These are phyloP conservation scores for Tachysurus vachellii DNA, from an alignment of 2,113 vertebrate genomes.

Conservation along the genomic window DNA sequence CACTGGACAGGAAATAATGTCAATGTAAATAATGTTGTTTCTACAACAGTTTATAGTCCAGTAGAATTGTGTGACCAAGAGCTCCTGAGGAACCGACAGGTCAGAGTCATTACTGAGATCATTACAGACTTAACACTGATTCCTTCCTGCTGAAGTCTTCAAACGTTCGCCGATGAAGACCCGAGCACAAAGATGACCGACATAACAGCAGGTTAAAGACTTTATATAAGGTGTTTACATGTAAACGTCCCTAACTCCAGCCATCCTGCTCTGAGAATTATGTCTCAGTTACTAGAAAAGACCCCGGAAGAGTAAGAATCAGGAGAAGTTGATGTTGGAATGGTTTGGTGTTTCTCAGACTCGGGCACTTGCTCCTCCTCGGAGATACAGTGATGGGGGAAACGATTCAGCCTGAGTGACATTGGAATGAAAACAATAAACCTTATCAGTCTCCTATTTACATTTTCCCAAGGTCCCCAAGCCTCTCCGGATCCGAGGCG, in stretches of 20 bases:
- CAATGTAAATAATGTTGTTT: too few species aligned
- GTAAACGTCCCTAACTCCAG: background rate
- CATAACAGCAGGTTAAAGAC: too few species aligned
- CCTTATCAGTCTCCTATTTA: conserved; percentile 84
- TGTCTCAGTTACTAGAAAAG: background rate
- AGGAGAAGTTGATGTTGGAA: conserved; percentile 73
- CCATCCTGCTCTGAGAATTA: background rate
- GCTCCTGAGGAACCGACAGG: too few species aligned
- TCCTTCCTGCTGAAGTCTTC: too few species aligned
- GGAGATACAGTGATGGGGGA: conserved; percentile 76
- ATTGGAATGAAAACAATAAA: conserved; percentile 89
- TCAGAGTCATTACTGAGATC: too few species aligned
- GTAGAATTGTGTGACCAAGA: too few species aligned
- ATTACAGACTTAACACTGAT: too few species aligned
- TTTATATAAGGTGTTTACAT: background rate
- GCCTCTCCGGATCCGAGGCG: conserved; percentile 67
- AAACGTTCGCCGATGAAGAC: too few species aligned
- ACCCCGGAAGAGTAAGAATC: conserved; percentile 53
- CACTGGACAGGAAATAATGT: too few species aligned
- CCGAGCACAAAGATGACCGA: too few species aligned
- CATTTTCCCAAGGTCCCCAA: conserved; percentile 79
- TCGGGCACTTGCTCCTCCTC: conserved; percentile 61
- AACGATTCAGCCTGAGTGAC: conserved; percentile 79
- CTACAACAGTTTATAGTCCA: too few species aligned
- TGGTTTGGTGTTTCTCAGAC: conserved; percentile 71